These are phyloP conservation scores for Cataglyphis cursor DNA, from an alignment of 2,888 invertebrate genomes.

Conservation along the genomic window DNA sequence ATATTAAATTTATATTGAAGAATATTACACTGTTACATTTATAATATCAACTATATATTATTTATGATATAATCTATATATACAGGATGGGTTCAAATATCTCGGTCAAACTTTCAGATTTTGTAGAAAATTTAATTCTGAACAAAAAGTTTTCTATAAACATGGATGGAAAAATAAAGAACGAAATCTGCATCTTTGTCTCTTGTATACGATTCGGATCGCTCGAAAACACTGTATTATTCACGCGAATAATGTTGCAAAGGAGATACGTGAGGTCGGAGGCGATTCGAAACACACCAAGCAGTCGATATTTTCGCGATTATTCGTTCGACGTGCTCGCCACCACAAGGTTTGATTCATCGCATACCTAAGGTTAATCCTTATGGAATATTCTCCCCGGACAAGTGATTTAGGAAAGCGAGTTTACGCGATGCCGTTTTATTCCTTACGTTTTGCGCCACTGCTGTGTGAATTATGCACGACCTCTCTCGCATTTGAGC, in stretches of 20 bases:
- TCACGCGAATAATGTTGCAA: constrained; percentile 49
- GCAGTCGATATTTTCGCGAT: constrained; percentile 43
- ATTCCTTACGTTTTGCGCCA: constrained; percentile 51
- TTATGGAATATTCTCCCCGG: constrained; percentile 52
- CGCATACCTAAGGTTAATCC: constrained; percentile 41
- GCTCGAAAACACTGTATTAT: constrained; percentile 43
- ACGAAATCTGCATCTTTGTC: constrained; percentile 39
- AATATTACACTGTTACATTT: no score
- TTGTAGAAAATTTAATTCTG: no score
- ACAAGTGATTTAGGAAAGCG: constrained; percentile 66
- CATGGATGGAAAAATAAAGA: no score
- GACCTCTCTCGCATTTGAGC: constrained; percentile 39
- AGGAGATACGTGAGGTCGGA: constrained; percentile 31
- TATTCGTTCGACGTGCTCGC: constrained; percentile 45
- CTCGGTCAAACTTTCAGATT: no score
- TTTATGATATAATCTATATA: no score
- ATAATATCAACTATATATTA: no score
- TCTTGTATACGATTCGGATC: neutral
- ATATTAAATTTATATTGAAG: neutral
- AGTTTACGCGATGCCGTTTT: constrained; percentile 60
- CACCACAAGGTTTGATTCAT: constrained; percentile 45
- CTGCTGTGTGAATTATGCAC: constrained; percentile 66
- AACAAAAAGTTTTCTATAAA: no score
- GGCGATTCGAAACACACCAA: constrained; percentile 3
- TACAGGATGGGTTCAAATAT: no score